phyloP scores from a whole-genome alignment of 2,888 invertebrate species.

The Axea sp. region DNA sequence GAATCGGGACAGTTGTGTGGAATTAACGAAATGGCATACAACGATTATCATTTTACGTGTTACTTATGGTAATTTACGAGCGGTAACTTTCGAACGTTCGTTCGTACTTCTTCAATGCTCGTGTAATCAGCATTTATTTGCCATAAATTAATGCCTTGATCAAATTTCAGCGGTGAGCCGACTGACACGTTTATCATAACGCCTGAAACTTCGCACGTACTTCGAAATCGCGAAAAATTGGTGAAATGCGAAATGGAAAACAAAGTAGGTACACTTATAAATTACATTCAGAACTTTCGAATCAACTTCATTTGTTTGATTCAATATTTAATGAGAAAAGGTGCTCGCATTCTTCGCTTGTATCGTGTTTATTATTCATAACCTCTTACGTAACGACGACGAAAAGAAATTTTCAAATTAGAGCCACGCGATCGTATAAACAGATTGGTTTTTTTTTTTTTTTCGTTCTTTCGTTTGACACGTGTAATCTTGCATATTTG shows the following conservation, averaged over 20 bases:
- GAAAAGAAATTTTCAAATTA: conserved; percentile 10
- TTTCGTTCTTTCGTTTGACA: conserved; percentile 7
- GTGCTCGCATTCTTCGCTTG: too few species aligned
- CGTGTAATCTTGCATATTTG: conserved; percentile 20
- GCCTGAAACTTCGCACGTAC: too few species aligned
- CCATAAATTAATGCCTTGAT: too few species aligned
- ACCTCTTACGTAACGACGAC: neutral
- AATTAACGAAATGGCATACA: conserved; percentile 42
- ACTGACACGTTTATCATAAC: too few species aligned
- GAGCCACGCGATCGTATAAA: conserved; percentile 10
- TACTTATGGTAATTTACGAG: conserved; percentile 10
- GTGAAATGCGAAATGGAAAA: too few species aligned
- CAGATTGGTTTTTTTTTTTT: conserved; percentile 7
- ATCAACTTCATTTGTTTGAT: conserved; percentile 1
- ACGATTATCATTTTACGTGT: conserved; percentile 19
- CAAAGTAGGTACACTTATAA: too few species aligned
- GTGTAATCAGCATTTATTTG: too few species aligned
- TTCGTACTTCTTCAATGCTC: too few species aligned
- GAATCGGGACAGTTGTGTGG: conserved; percentile 49
- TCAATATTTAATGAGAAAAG: conserved; percentile 7
- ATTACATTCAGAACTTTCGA: too few species aligned
- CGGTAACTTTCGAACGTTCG: neutral
- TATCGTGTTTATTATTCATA: conserved; percentile 11
- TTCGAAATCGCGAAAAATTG: too few species aligned
- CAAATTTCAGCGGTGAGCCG: too few species aligned